Evolutionary conservation across 2,888 invertebrate genomes (phyloP), one percentile per base, ranked within the genome.

Genomic region (Drosophila ustulata): DNA sequence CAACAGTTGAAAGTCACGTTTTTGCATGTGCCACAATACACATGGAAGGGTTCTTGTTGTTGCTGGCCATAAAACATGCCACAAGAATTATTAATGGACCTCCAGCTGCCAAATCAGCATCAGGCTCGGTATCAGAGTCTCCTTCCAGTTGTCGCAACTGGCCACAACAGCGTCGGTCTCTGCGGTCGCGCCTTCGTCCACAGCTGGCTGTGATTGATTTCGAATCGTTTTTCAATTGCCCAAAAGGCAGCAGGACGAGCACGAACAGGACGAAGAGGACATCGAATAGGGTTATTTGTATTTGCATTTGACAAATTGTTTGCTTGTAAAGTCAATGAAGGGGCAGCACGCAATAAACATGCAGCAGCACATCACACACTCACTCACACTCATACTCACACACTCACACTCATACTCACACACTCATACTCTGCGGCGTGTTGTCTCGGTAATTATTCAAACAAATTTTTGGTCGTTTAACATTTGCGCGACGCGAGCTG

Each of bases 221-320:
- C 83, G 80, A 86, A 86, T 86, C 86, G 86, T 86, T 86, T 89
- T 86, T 86, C 86, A 86, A 86, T 86, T 86, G 86, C 88, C 82
- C 83, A 69, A 49, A 45, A 71, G 53, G 2, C 56, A 56, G 55
- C 59, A 61, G 39, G 39, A 37, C 8, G 37, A 3, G 9, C 9
- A 37, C 8, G 37, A 3, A 7, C 9, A 0, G 43, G 50, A 9
- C 2, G 28, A 4, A 13, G 32, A 41, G 39, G 59, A 50, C 58
- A 65, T 52, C 69, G 52, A 70, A 66, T 78, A 67, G 89, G 83
- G 71, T 85, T 89, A 84, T 85, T 85, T 85, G 85, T 87, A 89
- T 85, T 85, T 89, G 85, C 85, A 85, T 85, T 89, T 85, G 85
- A 85, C 85, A 85, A 85, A 85, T 85, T 85, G 85, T 87, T 85